Conservation (phyloP, 2,888 invertebrate species). For the Acanthosepion esculentum region DNA sequence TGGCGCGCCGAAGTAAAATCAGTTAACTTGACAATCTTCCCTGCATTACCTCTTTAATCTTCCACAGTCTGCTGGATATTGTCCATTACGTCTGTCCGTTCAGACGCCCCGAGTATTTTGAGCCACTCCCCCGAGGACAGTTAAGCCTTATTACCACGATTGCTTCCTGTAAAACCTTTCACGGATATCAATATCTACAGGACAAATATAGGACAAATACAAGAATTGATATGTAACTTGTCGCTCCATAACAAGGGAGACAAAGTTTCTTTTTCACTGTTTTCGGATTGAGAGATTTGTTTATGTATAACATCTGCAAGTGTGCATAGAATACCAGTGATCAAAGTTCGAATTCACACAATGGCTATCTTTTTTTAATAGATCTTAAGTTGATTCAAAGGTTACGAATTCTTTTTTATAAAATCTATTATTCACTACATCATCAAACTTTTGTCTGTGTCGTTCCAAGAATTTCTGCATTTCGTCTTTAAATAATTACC, state of each 20-base stretch:
- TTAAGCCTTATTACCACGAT: background rate
- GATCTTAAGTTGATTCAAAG: too few relatives aligned
- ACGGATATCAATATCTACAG: background rate
- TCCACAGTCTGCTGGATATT: background rate
- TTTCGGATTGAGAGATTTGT: too few relatives aligned
- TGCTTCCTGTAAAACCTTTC: background rate
- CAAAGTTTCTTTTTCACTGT: too few relatives aligned
- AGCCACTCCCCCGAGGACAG: too few relatives aligned
- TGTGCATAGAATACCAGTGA: background rate
- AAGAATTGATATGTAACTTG: too few relatives aligned
- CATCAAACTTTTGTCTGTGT: too few relatives aligned
- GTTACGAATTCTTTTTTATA: too few relatives aligned
- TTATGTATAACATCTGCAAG: background rate
- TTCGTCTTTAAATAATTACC: too few relatives aligned
- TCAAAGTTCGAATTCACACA: background rate
- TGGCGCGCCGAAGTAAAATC: background rate
- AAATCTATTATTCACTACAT: too few relatives aligned
- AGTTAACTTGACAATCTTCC: background rate
- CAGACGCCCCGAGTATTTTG: background rate
- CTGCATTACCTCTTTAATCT: background rate
- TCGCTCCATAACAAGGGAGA: too few relatives aligned
- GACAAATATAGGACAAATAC: background rate
- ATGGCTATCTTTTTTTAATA: too few relatives aligned
- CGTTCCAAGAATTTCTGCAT: too few relatives aligned
- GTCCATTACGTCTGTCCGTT: background rate